Conservation (phyloP, 2,797 vertebrate genomes). For the Pempheris klunzingeri region DNA sequence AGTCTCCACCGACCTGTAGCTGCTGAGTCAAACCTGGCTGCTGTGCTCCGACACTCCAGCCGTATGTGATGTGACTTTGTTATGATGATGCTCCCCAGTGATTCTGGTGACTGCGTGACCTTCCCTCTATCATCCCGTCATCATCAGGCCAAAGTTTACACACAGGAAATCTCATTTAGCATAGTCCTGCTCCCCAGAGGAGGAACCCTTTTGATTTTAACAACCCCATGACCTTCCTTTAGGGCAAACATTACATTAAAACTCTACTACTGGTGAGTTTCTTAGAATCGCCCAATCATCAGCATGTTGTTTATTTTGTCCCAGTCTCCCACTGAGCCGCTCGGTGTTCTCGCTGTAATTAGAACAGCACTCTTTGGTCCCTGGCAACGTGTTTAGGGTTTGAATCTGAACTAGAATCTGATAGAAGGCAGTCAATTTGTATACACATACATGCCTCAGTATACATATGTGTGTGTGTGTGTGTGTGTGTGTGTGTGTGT, state of each 20-base stretch:
- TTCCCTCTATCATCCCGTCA: not conserved
- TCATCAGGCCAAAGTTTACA: not conserved
- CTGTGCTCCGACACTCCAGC: too few species aligned
- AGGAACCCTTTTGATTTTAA: not conserved
- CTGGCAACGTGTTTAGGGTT: not conserved
- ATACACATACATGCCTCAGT: not conserved
- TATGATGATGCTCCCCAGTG: not conserved
- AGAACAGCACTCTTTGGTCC: not conserved
- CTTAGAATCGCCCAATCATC: not conserved
- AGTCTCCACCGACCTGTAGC: too few species aligned
- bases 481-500: slow-evolving; percentile 1
- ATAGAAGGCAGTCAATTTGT: not conserved
- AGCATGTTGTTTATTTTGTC: not conserved
- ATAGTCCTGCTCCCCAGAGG: not conserved
- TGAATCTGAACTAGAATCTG: not conserved
- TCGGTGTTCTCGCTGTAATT: not conserved
- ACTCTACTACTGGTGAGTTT: too few species aligned
- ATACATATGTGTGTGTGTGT: not conserved
- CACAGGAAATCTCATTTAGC: too few species aligned
- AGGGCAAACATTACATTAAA: not conserved
- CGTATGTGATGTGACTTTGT: too few species aligned
- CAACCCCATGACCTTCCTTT: not conserved
- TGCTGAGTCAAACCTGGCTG: too few species aligned
- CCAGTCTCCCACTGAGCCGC: not conserved
- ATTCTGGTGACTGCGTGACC: not conserved